phyloP scores from a whole-genome alignment of 2,888 invertebrate genomes.

The Sinohyriopsis cumingii region DNA sequence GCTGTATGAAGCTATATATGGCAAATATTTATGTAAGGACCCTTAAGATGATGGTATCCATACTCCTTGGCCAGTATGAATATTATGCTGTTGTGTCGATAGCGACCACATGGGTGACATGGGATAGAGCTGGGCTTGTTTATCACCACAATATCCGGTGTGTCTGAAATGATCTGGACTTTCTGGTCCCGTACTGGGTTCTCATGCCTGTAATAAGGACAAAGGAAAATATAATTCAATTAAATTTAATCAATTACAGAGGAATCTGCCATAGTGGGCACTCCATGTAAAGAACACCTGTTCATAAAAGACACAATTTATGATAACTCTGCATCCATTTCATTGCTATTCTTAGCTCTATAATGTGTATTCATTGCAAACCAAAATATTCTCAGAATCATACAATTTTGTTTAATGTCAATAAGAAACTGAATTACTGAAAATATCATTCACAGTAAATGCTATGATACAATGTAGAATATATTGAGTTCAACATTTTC shows the following conservation, averaged over 20 bases:
- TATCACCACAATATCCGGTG: constrained; percentile 99
- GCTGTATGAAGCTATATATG: background rate
- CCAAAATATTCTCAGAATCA: too few relatives aligned
- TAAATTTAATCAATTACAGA: background rate
- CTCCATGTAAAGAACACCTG: constrained; percentile 2
- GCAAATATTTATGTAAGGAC: constrained; percentile 48
- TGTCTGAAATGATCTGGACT: constrained; percentile 97
- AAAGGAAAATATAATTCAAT: constrained; percentile 1
- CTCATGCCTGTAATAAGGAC: constrained; percentile 80
- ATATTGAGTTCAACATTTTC: too few relatives aligned
- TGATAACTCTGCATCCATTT: too few relatives aligned
- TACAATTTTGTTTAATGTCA: too few relatives aligned
- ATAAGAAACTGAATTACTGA: too few relatives aligned
- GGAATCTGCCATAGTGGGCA: background rate
- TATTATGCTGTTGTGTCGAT: constrained; percentile 96
- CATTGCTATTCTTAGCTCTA: too few relatives aligned
- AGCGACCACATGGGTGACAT: constrained; percentile 98
- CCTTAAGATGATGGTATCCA: constrained; percentile 92
- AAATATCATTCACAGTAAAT: too few relatives aligned
- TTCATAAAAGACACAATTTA: too few relatives aligned
- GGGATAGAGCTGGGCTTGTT: constrained; percentile 99
- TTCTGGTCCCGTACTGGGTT: constrained; percentile 94
- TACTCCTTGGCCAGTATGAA: constrained; percentile 97
- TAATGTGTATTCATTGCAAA: too few relatives aligned
- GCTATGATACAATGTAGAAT: too few relatives aligned